Percentiles rank a stretch among this genome's conserved stretches.
Evolutionary conservation across 2,113 vertebrate species (phyloP).

Genomic region (Hippocampus abdominalis): DNA sequence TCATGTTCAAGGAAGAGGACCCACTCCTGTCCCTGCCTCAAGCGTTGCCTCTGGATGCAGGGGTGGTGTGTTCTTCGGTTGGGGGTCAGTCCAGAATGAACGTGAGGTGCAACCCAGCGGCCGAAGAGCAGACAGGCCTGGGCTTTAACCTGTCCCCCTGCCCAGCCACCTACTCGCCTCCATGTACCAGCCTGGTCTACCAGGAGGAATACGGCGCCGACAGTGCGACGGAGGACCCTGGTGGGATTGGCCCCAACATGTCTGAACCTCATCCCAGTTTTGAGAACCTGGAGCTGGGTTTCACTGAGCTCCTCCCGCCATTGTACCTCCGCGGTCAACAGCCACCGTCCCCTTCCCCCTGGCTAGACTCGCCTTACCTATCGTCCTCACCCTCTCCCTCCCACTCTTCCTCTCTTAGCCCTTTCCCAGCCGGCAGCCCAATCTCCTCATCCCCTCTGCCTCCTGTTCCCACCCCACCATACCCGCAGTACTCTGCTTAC

Average conservation of each 20-base stretch:
- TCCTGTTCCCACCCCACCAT: slow-evolving; percentile 64
- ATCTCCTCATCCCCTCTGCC: slow-evolving; percentile 71
- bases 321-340: slow-evolving; percentile 62
- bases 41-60: slow-evolving; percentile 56
- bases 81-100: slow-evolving; percentile 42
- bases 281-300: slow-evolving; percentile 75
- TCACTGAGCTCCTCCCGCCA: slow-evolving; percentile 76
- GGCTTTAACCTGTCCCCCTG: slow-evolving; percentile 67
- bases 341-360: slow-evolving; percentile 70
- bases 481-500: slow-evolving; percentile 63
- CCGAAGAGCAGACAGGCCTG: slow-evolving; percentile 53
- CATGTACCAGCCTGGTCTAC: slow-evolving; percentile 56
- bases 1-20: slow-evolving; percentile 76
- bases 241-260: slow-evolving; percentile 46
- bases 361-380: slow-evolving; percentile 77
- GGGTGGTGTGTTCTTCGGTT: slow-evolving; percentile 34
- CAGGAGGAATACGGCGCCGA: slow-evolving; percentile 70
- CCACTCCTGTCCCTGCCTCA: slow-evolving; percentile 55
- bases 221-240: slow-evolving; percentile 49
- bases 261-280: slow-evolving; percentile 71
- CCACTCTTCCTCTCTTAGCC: slow-evolving; percentile 75
- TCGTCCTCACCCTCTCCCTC: slow-evolving; percentile 78
- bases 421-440: slow-evolving; percentile 72
- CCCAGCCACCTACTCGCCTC: slow-evolving; percentile 62
- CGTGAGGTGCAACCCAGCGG: slow-evolving; percentile 35